phyloP scores from a whole-genome alignment of 92 coral and sea anemone genomes.

The Nematostella vectensis region DNA sequence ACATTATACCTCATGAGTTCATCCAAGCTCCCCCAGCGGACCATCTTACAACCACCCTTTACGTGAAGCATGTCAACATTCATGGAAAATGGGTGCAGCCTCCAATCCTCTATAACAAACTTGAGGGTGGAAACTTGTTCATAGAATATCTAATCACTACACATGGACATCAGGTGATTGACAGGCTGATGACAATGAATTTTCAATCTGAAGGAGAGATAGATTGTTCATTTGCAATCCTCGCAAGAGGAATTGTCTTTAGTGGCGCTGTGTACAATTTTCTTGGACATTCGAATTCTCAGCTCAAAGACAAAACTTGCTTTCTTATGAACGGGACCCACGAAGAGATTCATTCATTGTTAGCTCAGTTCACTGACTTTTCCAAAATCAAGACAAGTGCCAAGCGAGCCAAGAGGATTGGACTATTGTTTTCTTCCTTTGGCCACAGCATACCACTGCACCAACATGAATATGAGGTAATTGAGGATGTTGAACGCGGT shows the following conservation, averaged over 20 bases:
- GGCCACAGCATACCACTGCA: conserved; percentile 36
- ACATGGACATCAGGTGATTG: no score
- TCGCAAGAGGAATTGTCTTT: conserved; percentile 26
- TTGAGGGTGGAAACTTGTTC: no score
- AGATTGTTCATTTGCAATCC: no score
- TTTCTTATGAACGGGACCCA: conserved; percentile 33
- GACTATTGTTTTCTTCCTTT: conserved; percentile 60
- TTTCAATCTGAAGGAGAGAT: no score
- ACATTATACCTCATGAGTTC: no score
- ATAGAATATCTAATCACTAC: no score
- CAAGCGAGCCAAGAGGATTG: conserved; percentile 70
- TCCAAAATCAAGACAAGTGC: conserved; percentile 32
- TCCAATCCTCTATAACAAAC: no score
- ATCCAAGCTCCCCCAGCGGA: no score
- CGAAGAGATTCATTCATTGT: conserved; percentile 30
- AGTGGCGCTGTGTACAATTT: conserved; percentile 29
- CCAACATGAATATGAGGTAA: conserved; percentile 24
- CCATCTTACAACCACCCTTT: no score
- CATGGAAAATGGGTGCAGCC: no score
- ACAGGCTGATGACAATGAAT: no score
- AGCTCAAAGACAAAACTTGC: conserved; percentile 58
- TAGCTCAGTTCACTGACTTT: conserved; percentile 57
- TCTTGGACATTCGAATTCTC: conserved; percentile 73
- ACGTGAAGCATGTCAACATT: no score
- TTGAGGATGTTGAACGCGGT: conserved; percentile 30